Conservation (phyloP, 2,797 vertebrate species). For the Peromyscus eremicus region DNA sequence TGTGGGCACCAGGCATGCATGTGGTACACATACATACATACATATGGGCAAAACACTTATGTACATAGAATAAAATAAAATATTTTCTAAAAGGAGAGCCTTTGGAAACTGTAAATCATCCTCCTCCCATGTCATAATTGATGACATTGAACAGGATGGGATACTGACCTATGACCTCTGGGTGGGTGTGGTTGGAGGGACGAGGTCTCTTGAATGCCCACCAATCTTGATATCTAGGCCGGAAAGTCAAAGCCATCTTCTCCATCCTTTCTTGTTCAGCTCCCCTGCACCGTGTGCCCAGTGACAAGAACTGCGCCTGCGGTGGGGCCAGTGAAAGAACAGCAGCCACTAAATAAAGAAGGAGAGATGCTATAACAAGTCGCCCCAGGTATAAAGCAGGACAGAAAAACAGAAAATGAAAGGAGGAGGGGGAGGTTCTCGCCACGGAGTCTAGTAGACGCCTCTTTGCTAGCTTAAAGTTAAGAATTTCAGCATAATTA, state of each 20-base stretch:
- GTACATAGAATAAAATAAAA: background rate
- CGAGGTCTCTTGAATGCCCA: background rate
- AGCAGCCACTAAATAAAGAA: background rate
- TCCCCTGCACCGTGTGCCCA: background rate
- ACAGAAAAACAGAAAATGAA: background rate
- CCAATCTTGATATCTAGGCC: background rate
- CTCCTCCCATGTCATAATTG: background rate
- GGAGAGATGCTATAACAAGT: background rate
- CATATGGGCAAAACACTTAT: background rate
- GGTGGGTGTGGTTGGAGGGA: background rate
- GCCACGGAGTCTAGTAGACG: background rate
- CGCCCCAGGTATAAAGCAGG: background rate
- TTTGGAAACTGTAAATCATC: background rate
- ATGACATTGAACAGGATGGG: background rate
- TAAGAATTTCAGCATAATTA: background rate
- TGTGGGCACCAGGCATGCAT: background rate
- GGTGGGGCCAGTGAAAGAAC: background rate
- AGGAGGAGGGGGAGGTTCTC: background rate
- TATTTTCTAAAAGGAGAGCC: background rate
- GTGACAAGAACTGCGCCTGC: background rate
- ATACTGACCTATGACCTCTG: background rate
- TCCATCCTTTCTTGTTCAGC: background rate
- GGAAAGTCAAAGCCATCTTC: background rate
- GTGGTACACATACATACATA: background rate
- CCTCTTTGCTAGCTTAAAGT: background rate